Base-by-base conservation (phyloP, 2,797 vertebrate species). In the Anguilla anguilla region DNA sequence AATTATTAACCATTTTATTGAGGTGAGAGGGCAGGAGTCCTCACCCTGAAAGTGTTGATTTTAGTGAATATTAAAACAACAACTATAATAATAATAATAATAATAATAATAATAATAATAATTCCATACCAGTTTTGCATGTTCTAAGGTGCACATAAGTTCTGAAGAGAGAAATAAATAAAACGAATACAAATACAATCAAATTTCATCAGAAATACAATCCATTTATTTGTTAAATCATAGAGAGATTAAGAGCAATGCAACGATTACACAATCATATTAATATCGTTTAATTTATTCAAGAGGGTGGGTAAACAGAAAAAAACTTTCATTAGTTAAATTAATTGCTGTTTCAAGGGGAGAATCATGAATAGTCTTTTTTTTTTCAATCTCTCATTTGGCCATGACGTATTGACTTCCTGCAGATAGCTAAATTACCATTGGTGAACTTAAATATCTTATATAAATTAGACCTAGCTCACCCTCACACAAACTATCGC, bases 161-260 rank as follows among this genome's bases (percentile, higher is more conserved):
- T 67, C 64, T 25, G 25, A 28, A 67, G 7, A 82, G 5, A 43
- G 77, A 83, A 53, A 53, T 55, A 3, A 84, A 49, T 13, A 43
- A 28, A 17, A 79, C 11, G 15, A 2, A 79, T 43, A 79, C 2
- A 67, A 67, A 74, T 74, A 74, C 69, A 35, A 17, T 31, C 9
- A 31, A 31, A 72, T 55, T 84, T 84, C 83, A 55, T 57, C 83
- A 31, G 25, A 25, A 25, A 84, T 84, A 55, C 83, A 84, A 64
- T 67, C 46, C 31, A 39, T 81, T 85, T 88, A 79, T 61, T 77
- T 85, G 39, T 88, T 85, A 79, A 88, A 64, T 88, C 57, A 61
- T 39, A 85, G 31, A 10, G 17, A 43, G 55, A 64, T 43, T 61
- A 84, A 84, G 49, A 49, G 51, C 87, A 84, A 85, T 35, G 59